Evolutionary conservation across 2,797 vertebrate genomes (phyloP), one percentile per base, ranked within the genome.

Genomic region (Arctocebus calabarensis): DNA sequence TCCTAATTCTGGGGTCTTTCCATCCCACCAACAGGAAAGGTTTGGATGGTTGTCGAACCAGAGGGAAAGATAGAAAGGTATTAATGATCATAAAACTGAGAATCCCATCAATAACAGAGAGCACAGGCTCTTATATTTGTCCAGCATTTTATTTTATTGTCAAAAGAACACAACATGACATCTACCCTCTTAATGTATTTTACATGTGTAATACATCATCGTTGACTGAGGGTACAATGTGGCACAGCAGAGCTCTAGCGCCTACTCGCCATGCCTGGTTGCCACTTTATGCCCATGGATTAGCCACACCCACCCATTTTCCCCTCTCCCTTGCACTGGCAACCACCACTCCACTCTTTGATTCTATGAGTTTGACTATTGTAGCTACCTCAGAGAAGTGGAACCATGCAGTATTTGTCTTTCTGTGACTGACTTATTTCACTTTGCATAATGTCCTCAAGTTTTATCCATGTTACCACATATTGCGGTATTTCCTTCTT

Each of bases 111-210:
- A 62, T 5, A 78, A 48, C 64, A 75, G 29, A 86, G 70, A 71
- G 23, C 52, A 84, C 14, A 66, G 34, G 1, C 32, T 68, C 52
- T 87, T 34, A 13, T 59, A 61, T 61, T 97, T 96, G 40, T 84
- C 32, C 71, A 90, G 43, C 62, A 43, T 81, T 90, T 82, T n/a
- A 84, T 79, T 61, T n/a, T 37, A 59, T 37, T 89, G 32, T 83
- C 40, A 27, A 55, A 87, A 70, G 23, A 48, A 70, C 37, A 84
- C 14, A 84, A 40, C 45, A 87, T 27, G 14, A 78, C 25, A 77
- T 77, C 61, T 89, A 62, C 2, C 57, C 14, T 32, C 62, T 66
- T n/a, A 87, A 93, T n/a, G 86, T 23, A 84, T 43, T 96, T 77
- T 73, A 77, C 75, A 32, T 74, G 10, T 73, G 45, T 32, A 52